Base-by-base conservation (phyloP, 2,113 vertebrate species). In the Mellivora capensis region DNA sequence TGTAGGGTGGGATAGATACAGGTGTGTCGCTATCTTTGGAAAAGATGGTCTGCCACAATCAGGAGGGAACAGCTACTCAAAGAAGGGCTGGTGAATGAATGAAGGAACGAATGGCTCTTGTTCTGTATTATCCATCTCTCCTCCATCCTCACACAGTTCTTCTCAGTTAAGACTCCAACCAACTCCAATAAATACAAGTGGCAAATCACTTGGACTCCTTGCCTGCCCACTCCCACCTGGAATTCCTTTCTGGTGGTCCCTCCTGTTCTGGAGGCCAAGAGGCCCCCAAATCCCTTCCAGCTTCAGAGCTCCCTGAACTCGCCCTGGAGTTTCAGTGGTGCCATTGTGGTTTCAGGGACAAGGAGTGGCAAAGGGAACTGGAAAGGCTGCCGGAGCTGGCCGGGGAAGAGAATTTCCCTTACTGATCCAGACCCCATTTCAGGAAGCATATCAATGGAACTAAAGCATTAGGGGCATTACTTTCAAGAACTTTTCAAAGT, bases 101-200 rank as follows among this genome's bases (percentile, higher is more conserved):
- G 39, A 59, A 39, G 29, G 52, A 62, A 27, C 13, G 42, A 71
- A n/a, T 37, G 62, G 12, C 82, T 98, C 97, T 98, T 91, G 77
- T 93, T 98, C 92, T 96, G 84, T 64, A 62, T 93, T 98, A 93
- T 9, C 3, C 59, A 74, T 67, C 31, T 93, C 97, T 98, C 97
- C 97, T 99, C 83, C 98, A 96, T 97, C 39, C 29, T 98, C 98
- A 98, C 96, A 91, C 96, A 98, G 97, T 98, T 98, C 72, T 98
- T 97, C 95, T 98, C 98, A 98, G 98, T 97, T 98, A 98, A 97
- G 97, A 97, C 96, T 98, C 18, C 13, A 76, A 18, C 52, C 9
- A 29, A 98, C 94, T 98, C 97, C 87, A 94, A 98, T 97, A 98
- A 98, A 98, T 98, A 98, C 96, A 97, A 98, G 86, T 47, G 29